phyloP scores from a whole-genome alignment of 2,888 invertebrate genomes.

The Cephus pulcher region DNA sequence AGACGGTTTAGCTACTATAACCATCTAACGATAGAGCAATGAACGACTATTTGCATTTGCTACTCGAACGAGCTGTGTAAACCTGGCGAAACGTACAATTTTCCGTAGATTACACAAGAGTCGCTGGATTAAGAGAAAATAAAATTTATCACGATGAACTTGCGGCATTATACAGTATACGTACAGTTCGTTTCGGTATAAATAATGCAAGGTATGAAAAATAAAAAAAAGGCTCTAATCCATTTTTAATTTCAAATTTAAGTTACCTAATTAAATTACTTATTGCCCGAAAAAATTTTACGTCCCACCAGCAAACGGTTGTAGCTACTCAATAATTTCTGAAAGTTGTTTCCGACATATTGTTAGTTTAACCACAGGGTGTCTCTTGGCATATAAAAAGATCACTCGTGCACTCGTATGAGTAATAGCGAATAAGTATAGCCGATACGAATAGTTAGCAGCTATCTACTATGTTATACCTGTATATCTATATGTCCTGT shows the following conservation, averaged over 20 bases:
- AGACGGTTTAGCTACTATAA: background rate
- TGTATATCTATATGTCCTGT: background rate
- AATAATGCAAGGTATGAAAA: background rate
- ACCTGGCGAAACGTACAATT: background rate
- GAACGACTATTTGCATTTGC: background rate
- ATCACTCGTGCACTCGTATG: background rate
- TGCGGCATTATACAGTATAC: background rate
- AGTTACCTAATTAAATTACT: background rate
- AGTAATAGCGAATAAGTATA: background rate
- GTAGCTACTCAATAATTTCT: background rate
- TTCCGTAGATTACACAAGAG: background rate
- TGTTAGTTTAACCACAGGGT: background rate
- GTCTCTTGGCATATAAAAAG: background rate
- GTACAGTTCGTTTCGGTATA: background rate
- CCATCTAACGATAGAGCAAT: background rate
- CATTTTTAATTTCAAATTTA: background rate
- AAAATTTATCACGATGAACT: background rate
- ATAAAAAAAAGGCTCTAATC: background rate
- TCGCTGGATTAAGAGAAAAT: background rate
- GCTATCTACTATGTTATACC: background rate
- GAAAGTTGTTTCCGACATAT: background rate
- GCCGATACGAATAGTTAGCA: background rate
- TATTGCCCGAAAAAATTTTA: background rate
- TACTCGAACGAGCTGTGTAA: background rate
- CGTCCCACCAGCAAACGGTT: background rate